Evolutionary conservation across 2,113 vertebrate species (phyloP).

Genomic region (Rhinopithecus roxellana): DNA sequence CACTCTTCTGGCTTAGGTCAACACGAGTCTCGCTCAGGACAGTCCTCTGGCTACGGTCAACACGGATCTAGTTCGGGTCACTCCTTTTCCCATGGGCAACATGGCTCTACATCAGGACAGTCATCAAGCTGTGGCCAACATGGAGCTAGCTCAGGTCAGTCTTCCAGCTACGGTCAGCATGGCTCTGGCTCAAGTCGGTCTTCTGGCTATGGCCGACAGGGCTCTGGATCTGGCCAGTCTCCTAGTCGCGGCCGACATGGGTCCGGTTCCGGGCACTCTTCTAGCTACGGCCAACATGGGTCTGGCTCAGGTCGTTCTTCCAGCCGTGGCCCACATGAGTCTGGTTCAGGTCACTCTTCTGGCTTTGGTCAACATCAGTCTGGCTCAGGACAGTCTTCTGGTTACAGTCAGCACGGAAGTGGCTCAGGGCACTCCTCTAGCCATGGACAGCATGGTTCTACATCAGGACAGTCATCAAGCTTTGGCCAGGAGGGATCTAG

Average conservation of each 20-base stretch:
- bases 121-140: fast-evolving
- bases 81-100: no score
- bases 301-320: neutral
- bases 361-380: neutral
- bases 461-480: neutral
- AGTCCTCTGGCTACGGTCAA: no score
- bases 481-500: neutral
- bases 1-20: no score
- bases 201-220: no score
- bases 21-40: no score
- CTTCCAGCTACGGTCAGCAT: neutral
- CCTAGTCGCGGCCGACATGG: no score
- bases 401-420: neutral
- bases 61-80: no score
- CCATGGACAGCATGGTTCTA: neutral
- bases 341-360: neutral
- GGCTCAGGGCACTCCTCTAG: neutral
- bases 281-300: no score
- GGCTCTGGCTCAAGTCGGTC: neutral
- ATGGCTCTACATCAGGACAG: neutral
- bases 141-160: fast-evolving
- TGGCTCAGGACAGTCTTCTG: neutral
- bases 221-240: no score
- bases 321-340: fast-evolving
- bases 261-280: no score